Base-by-base conservation (phyloP, 2,888 invertebrate species). In the Rugalucina vietnamica region DNA sequence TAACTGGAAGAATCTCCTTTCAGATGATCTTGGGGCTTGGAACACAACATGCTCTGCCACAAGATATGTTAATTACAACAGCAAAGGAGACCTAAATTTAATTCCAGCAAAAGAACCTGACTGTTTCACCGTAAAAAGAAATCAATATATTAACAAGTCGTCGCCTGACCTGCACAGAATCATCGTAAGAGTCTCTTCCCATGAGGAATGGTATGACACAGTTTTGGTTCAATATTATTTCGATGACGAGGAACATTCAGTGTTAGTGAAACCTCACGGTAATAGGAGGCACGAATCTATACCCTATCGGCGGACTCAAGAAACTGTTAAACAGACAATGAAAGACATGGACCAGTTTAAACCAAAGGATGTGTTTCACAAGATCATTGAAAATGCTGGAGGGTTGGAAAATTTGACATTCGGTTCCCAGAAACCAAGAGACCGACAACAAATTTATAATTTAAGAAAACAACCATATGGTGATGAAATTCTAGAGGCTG, bases 11-110 rank as follows among this genome's bases (percentile, higher is more conserved):
- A 76, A 65, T 43, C 24, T 34, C 34, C 29, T 76, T 10, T 60
- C 29, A 69, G 76, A 76, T 65, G 69, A 49, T 27, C 37, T 76
- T 37, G 76, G 69, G 21, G 32, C 29, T 27, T 76, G 76, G 76
- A 43, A 76, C 21, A 43, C 37, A 43, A 65, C 69, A 24, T 37
- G 76, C 3, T n/a, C 5, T 37, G 37, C n/a, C n/a, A 43, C 39
- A 1, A 76, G 32, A 36, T 65, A 29, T 60, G 43, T 65, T 1
- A 43, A 65, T 21, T 27, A 21, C 4, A 29, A 65, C n/a, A 32
- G n/a, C 14, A 54, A 54, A 21, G 8, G 21, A 18, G 3, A 54
- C 4, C 21, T 54, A 21, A 54, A 54, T 54, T 14, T 54, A 21
- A 14, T 21, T n/a, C 54, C 21, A 54, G 54, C 12, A 54, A 21